phyloP scores from a whole-genome alignment of 1,140 invertebrate species.

The Phthorimaea operculella region DNA sequence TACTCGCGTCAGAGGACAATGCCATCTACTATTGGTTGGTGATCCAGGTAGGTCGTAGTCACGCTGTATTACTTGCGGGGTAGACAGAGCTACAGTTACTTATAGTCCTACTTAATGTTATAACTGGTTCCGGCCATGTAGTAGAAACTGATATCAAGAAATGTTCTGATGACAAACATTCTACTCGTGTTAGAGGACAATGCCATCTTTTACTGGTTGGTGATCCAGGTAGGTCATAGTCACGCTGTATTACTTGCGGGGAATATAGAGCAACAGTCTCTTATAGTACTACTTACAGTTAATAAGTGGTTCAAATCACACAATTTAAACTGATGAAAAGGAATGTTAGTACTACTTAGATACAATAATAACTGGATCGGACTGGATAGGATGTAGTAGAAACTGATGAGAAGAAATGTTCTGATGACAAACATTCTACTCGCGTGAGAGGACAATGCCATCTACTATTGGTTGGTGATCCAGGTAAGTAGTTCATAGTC shows the following conservation, averaged over 20 bases:
- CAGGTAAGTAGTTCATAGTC: constrained; percentile 60
- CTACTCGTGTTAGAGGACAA: constrained; percentile 72
- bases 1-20: constrained; percentile 74
- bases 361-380: no score
- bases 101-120: constrained; percentile 73
- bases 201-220: constrained; percentile 90
- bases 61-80: no score
- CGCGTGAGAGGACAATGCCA: constrained; percentile 77
- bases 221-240: constrained; percentile 84
- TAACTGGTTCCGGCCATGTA: constrained; percentile 56
- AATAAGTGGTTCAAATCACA: constrained; percentile 81
- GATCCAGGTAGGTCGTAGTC: no score
- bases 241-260: no score
- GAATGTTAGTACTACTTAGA: constrained; percentile 68
- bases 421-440: constrained; percentile 37
- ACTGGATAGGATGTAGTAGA: no score
- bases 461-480: no score
- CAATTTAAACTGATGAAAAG: constrained; percentile 28
- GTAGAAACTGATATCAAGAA: constrained; percentile 32
- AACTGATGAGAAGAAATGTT: constrained; percentile 24
- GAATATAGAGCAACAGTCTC: no score
- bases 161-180: constrained; percentile 32
- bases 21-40: no score
- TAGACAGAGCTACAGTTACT: no score
- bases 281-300: constrained; percentile 84